A percentile compares a stretch with the other conserved stretches of the same genome.
These are phyloP conservation scores for Hemaris fuciformis DNA, from an alignment of 2,888 invertebrate genomes.

Conservation along the genomic window DNA sequence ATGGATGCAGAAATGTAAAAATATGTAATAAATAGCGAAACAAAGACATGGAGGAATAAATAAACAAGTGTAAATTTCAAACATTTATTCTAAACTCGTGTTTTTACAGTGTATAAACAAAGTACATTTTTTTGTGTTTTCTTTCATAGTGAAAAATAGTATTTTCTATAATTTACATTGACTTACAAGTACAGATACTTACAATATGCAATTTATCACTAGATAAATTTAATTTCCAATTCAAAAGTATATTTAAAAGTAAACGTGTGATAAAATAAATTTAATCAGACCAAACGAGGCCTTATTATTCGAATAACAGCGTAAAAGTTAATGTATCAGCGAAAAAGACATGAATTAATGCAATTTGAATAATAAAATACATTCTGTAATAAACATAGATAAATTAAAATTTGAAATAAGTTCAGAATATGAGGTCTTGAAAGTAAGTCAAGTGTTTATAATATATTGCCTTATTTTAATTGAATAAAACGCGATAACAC, in stretches of 20 bases:
- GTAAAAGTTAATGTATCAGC: too few relatives aligned
- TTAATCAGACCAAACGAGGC: not conserved
- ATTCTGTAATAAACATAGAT: too few relatives aligned
- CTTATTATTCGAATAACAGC: too few relatives aligned
- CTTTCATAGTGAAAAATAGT: not conserved
- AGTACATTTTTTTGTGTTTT: not conserved
- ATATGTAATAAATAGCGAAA: not conserved
- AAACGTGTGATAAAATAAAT: not conserved
- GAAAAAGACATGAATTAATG: too few relatives aligned
- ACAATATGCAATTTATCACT: not conserved
- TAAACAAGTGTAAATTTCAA: not conserved
- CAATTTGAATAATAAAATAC: too few relatives aligned
- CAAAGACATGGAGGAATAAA: not conserved
- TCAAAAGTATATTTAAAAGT: not conserved
- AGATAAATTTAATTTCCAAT: not conserved
- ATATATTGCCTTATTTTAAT: not conserved
- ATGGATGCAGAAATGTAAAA: too few relatives aligned
- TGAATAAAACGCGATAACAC: not conserved
- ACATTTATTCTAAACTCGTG: constrained; percentile 1
- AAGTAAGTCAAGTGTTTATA: not conserved
- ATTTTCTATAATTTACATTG: not conserved
- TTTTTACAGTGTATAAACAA: constrained; percentile 1
- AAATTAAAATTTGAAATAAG: too few relatives aligned
- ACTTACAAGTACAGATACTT: not conserved
- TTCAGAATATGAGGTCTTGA: not conserved